Evolutionary conservation across 1,140 invertebrate species (phyloP).

Genomic region (Popillia japonica): DNA sequence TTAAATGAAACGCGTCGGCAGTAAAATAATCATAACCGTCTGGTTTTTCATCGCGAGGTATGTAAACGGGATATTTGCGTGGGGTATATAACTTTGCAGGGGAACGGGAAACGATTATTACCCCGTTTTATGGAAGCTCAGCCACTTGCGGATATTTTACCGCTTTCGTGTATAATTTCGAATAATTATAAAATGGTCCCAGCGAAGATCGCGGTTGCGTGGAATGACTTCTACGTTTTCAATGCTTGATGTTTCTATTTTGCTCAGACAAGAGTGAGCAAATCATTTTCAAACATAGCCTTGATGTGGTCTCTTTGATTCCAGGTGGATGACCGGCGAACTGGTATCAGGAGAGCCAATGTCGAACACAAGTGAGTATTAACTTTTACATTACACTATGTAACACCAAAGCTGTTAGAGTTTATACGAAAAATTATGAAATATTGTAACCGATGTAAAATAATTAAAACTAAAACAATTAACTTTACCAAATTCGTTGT

Average conservation of each 20-base stretch:
- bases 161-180: constrained; percentile 38
- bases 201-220: not conserved
- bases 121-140: constrained; percentile 31
- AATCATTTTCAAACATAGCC: constrained; percentile 23
- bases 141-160: constrained; percentile 42
- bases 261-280: not conserved
- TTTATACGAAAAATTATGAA: no score
- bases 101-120: not conserved
- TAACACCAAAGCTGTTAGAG: not conserved
- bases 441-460: no score
- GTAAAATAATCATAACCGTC: constrained; percentile 34
- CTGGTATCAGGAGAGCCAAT: constrained; percentile 46
- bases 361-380: constrained; percentile 51
- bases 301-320: constrained; percentile 55
- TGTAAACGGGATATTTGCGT: not conserved
- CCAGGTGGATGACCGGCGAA: constrained; percentile 54
- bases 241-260: not conserved
- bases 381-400: constrained; percentile 7
- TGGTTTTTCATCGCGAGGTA: not conserved
- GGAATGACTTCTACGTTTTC: not conserved
- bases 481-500: no score
- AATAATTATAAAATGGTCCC: constrained; percentile 41
- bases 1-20: constrained; percentile 33
- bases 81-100: not conserved
- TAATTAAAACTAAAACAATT: no score